Percentiles rank a stretch among this genome's conserved stretches.
These are phyloP conservation scores for Spea bombifrons DNA, from an alignment of 2,113 vertebrate genomes.

Conservation along the genomic window DNA sequence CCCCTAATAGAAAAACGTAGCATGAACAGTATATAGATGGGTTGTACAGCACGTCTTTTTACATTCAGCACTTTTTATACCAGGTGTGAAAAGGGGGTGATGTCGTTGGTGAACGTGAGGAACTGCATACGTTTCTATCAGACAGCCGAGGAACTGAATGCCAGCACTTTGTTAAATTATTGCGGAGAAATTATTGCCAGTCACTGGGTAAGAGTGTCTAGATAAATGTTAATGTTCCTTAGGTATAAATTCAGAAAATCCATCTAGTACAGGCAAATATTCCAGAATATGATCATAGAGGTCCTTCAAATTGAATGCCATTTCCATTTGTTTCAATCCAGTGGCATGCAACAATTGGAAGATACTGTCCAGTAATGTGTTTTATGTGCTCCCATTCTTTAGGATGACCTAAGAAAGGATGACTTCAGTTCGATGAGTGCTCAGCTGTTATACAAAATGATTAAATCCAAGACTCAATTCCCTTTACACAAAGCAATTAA, in stretches of 20 bases:
- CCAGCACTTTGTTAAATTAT: slow-evolving; percentile 89
- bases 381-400: background rate
- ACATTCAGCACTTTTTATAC: background rate
- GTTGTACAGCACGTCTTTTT: background rate
- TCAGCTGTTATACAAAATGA: slow-evolving; percentile 95
- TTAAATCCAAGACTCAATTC: slow-evolving; percentile 95
- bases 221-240: no score
- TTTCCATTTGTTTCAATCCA: background rate
- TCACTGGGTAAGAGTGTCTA: slow-evolving; percentile 84
- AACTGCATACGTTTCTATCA: slow-evolving; percentile 99
- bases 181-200: slow-evolving; percentile 97
- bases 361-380: no score
- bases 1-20: background rate
- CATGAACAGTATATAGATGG: no score
- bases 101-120: slow-evolving; percentile 95
- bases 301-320: background rate
- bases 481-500: slow-evolving; percentile 97
- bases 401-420: slow-evolving; percentile 95
- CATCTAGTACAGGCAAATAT: no score
- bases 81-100: slow-evolving; percentile 96
- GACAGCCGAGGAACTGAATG: slow-evolving; percentile 92
- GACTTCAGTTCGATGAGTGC: slow-evolving; percentile 98
- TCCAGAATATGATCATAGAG: background rate
- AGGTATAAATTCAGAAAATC: no score
- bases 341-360: no score